Percentiles rank a stretch among this genome's conserved stretches.
Evolutionary conservation across 1,140 invertebrate genomes (phyloP).

Genomic region (Atta colombica): DNA sequence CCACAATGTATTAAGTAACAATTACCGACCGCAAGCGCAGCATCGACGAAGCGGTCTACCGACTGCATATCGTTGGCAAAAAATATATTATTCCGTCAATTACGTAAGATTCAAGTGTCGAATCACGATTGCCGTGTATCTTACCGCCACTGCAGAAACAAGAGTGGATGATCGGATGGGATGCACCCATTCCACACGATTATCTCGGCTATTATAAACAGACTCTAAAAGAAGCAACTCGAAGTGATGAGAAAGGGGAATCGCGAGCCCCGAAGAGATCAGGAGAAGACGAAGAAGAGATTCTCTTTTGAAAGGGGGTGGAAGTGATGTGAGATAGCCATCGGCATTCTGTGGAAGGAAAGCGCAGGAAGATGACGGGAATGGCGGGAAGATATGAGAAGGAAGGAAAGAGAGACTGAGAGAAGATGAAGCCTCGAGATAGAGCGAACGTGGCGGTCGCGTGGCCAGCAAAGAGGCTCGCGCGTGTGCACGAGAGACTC

Average conservation of each 20-base stretch:
- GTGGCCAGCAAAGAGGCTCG: slow-evolving; percentile 77
- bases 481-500: slow-evolving; percentile 67
- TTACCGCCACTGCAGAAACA: slow-evolving; percentile 30
- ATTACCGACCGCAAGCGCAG: slow-evolving; percentile 50
- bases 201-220: slow-evolving; percentile 61
- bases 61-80: slow-evolving; percentile 5
- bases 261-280: slow-evolving; percentile 58
- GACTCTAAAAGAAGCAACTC: slow-evolving; percentile 58
- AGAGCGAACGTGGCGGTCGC: slow-evolving; percentile 80
- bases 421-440: slow-evolving; percentile 59
- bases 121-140: slow-evolving; percentile 40
- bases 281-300: slow-evolving; percentile 60
- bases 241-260: slow-evolving; percentile 58
- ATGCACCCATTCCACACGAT: slow-evolving; percentile 41
- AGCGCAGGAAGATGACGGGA: slow-evolving; percentile 49
- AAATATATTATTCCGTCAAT: slow-evolving; percentile 59
- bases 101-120: slow-evolving; percentile 53
- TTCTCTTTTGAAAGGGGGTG: slow-evolving; percentile 64
- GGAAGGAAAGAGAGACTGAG: slow-evolving; percentile 54
- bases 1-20: slow-evolving; percentile 62
- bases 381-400: slow-evolving; percentile 35
- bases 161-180: slow-evolving; percentile 38
- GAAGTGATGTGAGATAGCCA: slow-evolving; percentile 69
- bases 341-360: slow-evolving; percentile 66
- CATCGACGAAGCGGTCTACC: slow-evolving; percentile 7